Percentiles rank a stretch among this genome's conserved stretches.
phyloP scores from a whole-genome alignment of 2,797 vertebrate species.

The Jordanella pulchra region DNA sequence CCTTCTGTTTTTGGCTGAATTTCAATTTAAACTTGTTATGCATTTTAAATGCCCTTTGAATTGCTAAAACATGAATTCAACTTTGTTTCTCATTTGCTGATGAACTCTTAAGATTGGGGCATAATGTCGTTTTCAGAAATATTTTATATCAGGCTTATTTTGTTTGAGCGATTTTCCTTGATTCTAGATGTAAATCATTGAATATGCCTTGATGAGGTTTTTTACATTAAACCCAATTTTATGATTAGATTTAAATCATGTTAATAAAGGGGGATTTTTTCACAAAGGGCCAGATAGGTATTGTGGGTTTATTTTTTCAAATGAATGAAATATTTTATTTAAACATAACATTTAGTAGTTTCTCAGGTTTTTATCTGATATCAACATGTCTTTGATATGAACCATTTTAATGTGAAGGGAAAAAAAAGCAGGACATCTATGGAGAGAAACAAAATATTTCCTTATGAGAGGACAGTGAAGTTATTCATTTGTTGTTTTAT shows the following conservation, averaged over 20 bases:
- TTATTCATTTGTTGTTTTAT: background rate
- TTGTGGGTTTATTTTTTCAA: background rate
- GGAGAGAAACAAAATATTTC: background rate
- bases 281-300: background rate
- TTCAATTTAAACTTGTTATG: too few species aligned
- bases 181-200: background rate
- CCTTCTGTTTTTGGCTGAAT: too few species aligned
- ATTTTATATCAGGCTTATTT: background rate
- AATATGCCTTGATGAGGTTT: background rate
- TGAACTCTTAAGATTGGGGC: background rate
- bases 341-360: background rate
- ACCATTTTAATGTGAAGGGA: background rate
- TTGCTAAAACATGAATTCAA: too few species aligned
- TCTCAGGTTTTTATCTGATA: background rate
- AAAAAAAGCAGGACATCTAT: background rate
- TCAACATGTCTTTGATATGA: background rate
- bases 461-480: background rate
- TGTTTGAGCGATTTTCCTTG: too few species aligned
- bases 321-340: background rate
- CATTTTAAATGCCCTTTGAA: too few species aligned
- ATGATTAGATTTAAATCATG: background rate
- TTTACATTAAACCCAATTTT: background rate
- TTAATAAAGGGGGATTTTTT: background rate
- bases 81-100: constrained; percentile 3
- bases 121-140: background rate